Base-by-base conservation (phyloP, 2,113 vertebrate genomes). In the Agapornis roseicollis region DNA sequence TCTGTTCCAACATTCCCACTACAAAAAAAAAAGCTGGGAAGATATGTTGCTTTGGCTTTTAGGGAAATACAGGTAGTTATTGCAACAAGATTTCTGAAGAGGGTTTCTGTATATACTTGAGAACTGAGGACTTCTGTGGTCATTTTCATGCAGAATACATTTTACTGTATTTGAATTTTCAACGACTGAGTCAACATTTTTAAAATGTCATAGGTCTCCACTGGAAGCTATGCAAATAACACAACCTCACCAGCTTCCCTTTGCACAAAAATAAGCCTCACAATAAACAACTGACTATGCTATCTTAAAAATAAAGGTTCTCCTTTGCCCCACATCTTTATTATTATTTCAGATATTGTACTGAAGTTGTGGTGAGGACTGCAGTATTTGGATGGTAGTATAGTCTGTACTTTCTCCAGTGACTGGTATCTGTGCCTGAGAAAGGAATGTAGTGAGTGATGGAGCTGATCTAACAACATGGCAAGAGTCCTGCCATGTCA, bases 391-490 rank as follows among this genome's bases (percentile, higher is more conserved):
- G 23, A 78, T 14, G 10, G n/a, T 60, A 56, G n/a, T 5, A 6
- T 42, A 63, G 93, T 37, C 4, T 56, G 13, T 25, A 3, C 53
- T 85, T 74, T 46, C 46, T 77, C 16, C 68, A 35, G 24, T 28
- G 41, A 69, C 31, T 23, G 33, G 18, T 70, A 37, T 28, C 31
- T 46, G 29, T 71, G 24, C 28, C 42, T 39, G 42, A 58, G 55
- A 29, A 89, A 64, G 19, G 39, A 83, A 31, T 0, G 0, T 16
- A 46, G 24, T 0, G 3, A 71, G 23, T 13, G 42, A 72, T 52
- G 58, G 28, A 55, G 49, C 24, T 65, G 25, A 35, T 28, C 23
- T 0, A 4, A 28, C 49, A 53, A 15, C 0, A 2, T 0, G 0
- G 19, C 24, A 56, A 80, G 13, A 4, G 7, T 60, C 41, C 82